phyloP scores from a whole-genome alignment of 2,113 vertebrate species.

The Anhinga anhinga region DNA sequence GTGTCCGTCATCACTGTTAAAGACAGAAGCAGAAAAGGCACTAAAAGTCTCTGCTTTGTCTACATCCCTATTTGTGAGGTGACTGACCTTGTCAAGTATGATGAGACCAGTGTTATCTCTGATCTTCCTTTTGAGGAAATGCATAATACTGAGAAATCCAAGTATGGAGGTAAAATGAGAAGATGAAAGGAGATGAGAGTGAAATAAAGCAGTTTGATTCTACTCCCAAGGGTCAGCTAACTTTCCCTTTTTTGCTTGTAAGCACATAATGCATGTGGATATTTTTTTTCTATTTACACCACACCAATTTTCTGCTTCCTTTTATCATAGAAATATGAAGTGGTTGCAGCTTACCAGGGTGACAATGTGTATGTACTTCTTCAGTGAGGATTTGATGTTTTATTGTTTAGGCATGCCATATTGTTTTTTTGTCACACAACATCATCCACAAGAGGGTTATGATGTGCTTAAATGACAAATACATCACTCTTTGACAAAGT shows the following conservation, averaged over 20 bases:
- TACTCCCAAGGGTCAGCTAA: not conserved
- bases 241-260: not conserved
- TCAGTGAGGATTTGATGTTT: not conserved
- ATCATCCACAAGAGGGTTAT: not conserved
- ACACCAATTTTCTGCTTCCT: slow-evolving; percentile 14
- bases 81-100: not conserved
- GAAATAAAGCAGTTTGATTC: not conserved
- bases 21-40: not conserved
- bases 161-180: not conserved
- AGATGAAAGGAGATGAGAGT: not conserved
- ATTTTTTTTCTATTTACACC: not conserved
- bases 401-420: not conserved
- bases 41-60: not conserved
- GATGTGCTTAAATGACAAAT: not conserved
- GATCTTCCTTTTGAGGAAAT: not conserved
- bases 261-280: not conserved
- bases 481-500: not conserved
- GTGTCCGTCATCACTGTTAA: not conserved
- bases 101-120: not conserved
- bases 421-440: not conserved
- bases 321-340: not conserved
- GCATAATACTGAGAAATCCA: not conserved
- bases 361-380: not conserved
- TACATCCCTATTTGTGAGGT: not conserved
- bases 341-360: not conserved